Conservation (phyloP, 1,140 invertebrate genomes). For the Aplysia californica region DNA sequence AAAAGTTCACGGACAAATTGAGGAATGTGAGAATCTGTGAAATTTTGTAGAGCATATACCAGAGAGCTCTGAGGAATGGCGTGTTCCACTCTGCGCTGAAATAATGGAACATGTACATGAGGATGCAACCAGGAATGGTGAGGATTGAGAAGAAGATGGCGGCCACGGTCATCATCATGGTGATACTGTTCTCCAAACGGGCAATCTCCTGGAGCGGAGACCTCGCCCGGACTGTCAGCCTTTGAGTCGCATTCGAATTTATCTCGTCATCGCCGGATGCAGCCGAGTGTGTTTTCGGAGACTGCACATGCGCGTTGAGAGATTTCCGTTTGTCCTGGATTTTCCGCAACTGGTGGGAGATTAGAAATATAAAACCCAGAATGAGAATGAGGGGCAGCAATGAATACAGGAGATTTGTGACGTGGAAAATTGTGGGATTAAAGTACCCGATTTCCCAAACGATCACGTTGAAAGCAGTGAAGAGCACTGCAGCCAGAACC, state of each 20-base stretch:
- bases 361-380: slow-evolving; percentile 36
- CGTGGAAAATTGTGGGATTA: slow-evolving; percentile 22
- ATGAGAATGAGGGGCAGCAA: slow-evolving; percentile 35
- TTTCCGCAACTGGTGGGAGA: slow-evolving; percentile 26
- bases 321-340: slow-evolving; percentile 23
- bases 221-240: slow-evolving; percentile 27
- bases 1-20: slow-evolving; percentile 39
- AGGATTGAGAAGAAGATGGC: slow-evolving; percentile 32
- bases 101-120: background rate
- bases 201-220: slow-evolving; percentile 22
- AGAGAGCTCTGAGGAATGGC: background rate
- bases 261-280: slow-evolving; percentile 36
- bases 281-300: slow-evolving; percentile 37
- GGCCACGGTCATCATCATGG: slow-evolving; percentile 34
- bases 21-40: slow-evolving; percentile 15
- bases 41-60: slow-evolving; percentile 11
- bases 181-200: slow-evolving; percentile 40
- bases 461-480: background rate
- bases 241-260: slow-evolving; percentile 34
- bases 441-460: background rate
- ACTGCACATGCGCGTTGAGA: slow-evolving; percentile 18
- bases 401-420: slow-evolving; percentile 32
- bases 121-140: slow-evolving; percentile 28
- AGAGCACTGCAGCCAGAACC: slow-evolving; percentile 26
- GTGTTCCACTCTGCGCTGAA: background rate